A percentile compares a stretch with the other conserved stretches of the same genome.
phyloP scores from a whole-genome alignment of 2,888 invertebrate genomes.

The Minunthozetes semirufus region DNA sequence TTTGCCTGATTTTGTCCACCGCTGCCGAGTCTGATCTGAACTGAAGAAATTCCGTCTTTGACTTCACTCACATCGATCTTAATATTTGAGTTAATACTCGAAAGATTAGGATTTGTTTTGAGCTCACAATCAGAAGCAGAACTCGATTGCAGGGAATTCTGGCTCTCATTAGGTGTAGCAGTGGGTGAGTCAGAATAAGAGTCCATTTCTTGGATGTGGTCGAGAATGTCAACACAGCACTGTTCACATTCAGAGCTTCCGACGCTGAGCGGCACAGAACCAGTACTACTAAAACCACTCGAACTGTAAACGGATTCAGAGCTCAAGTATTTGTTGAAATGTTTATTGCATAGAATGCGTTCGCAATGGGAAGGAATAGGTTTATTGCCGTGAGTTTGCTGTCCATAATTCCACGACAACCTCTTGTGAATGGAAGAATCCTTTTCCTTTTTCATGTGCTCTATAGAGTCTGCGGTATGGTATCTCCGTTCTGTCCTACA shows the following conservation, averaged over 20 bases:
- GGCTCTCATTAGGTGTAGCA: not conserved
- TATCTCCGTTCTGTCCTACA: conserved; percentile 51
- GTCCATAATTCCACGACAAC: conserved; percentile 58
- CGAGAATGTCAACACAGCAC: conserved; percentile 30
- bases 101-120: not conserved
- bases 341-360: conserved; percentile 40
- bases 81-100: conserved; percentile 35
- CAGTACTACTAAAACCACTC: conserved; percentile 51
- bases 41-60: conserved; percentile 41
- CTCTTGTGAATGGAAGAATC: conserved; percentile 56
- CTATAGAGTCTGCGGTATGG: conserved; percentile 61
- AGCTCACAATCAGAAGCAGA: not conserved
- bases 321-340: conserved; percentile 47
- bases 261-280: conserved; percentile 47
- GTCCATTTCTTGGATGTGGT: conserved; percentile 36
- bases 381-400: conserved; percentile 40
- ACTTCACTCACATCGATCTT: conserved; percentile 44
- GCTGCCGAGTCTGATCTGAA: conserved; percentile 37
- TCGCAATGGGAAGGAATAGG: conserved; percentile 30
- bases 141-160: not conserved
- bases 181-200: conserved; percentile 3
- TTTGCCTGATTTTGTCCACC: not conserved
- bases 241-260: conserved; percentile 37
- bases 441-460: conserved; percentile 55
- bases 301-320: conserved; percentile 50